Conservation (phyloP, 2,113 vertebrate genomes). For the Lagenorhynchus albirostris region DNA sequence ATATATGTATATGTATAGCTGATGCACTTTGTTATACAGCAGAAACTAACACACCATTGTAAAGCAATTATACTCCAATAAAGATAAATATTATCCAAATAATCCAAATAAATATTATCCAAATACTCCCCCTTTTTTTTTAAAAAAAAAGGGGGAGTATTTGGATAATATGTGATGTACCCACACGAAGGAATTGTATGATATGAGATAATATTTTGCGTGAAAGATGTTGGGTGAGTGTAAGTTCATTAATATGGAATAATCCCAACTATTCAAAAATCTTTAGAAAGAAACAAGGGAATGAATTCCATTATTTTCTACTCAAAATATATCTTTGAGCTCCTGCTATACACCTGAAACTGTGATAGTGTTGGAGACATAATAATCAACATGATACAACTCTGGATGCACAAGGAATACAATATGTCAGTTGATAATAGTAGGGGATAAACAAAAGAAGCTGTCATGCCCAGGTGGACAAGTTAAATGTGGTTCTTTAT, state of each 20-base stretch:
- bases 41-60: too few species aligned
- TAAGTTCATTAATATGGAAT: not conserved
- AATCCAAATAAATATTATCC: too few species aligned
- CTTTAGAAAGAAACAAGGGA: not conserved
- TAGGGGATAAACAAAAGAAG: not conserved
- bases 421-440: not conserved
- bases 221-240: not conserved
- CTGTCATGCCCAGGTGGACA: not conserved
- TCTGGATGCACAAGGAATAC: not conserved
- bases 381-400: not conserved
- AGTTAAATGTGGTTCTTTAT: not conserved
- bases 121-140: too few species aligned
- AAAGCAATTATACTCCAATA: too few species aligned
- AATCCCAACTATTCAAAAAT: not conserved
- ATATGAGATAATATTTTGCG: not conserved
- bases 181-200: not conserved
- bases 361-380: not conserved
- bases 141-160: too few species aligned
- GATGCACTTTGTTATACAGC: too few species aligned
- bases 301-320: not conserved
- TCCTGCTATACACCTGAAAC: not conserved
- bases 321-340: not conserved
- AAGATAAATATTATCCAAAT: too few species aligned
- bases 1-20: too few species aligned
- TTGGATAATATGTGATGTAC: not conserved